Percentiles rank a stretch among this genome's conserved stretches.
Conservation (phyloP, 2,113 vertebrate genomes). For the Nothobranchius furzeri region DNA sequence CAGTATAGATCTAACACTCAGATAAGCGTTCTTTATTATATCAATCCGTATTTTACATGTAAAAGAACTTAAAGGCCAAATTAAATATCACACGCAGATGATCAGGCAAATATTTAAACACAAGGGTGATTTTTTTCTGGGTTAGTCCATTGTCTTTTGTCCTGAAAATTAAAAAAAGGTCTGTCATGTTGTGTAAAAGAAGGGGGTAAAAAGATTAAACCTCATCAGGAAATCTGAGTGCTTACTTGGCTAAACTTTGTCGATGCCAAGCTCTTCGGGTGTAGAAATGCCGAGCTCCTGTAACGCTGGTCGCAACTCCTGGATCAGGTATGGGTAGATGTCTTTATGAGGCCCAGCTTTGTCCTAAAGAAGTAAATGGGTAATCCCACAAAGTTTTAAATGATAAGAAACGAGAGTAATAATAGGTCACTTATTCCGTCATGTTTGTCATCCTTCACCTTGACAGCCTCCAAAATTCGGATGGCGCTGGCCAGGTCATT, state of each 20-base stretch:
- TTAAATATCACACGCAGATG: constrained; percentile 75
- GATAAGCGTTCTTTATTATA: constrained; percentile 77
- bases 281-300: constrained; percentile 94
- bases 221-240: constrained; percentile 2
- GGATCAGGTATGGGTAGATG: constrained; percentile 96
- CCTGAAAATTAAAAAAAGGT: constrained; percentile 36
- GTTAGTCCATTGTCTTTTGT: constrained; percentile 29
- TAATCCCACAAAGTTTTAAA: background rate
- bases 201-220: background rate
- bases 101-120: constrained; percentile 72
- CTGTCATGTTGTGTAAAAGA: constrained; percentile 6
- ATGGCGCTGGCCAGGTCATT: constrained; percentile 94
- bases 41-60: constrained; percentile 80
- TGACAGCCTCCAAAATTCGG: constrained; percentile 94
- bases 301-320: constrained; percentile 92
- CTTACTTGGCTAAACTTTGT: constrained; percentile 84
- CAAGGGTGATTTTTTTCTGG: constrained; percentile 49
- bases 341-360: constrained; percentile 97
- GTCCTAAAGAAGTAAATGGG: constrained; percentile 78
- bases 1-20: constrained; percentile 46
- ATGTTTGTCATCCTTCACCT: constrained; percentile 78
- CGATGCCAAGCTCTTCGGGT: constrained; percentile 94
- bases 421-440: background rate
- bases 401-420: background rate
- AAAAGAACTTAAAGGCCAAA: constrained; percentile 78